Evolutionary conservation across 1,140 invertebrate genomes (phyloP), one percentile per base, ranked within the genome.

Genomic region (Ceratina australensis): DNA sequence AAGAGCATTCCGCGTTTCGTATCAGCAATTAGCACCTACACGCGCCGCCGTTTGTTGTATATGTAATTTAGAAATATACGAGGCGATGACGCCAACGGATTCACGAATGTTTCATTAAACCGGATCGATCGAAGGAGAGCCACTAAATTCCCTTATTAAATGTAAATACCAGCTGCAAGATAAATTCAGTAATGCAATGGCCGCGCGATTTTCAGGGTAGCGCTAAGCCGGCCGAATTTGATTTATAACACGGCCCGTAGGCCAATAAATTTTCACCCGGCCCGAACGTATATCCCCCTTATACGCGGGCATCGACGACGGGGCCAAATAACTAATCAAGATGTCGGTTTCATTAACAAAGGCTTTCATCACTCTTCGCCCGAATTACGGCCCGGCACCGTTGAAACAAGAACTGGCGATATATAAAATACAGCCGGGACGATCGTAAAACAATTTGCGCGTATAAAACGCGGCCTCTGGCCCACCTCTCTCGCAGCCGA

Each of bases 271-370:
- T 67, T 57, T 56, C n/a, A n/a, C n/a, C 47, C 54, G 49, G 52
- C 5, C 50, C 52, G 64, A 67, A 49, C 82, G 71, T 76, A 72
- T n/a, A 49, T 33, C 42, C 10, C 16, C 52, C 16, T 18, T 54
- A n/a, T n/a, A 0, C 52, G 3, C 12, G 16, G n/a, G 52, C 52
- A 80, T 80, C 77, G 65, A 76, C 69, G 81, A 67, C 26, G 71
- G 54, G 54, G 54, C 26, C 67, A 84, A 83, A 84, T 84, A 81
- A 84, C 79, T 84, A 84, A 84, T 84, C 81, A 77, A 78, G 82
- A 82, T 80, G 82, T 84, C 78, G 64, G 81, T 83, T 83, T 83
- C 82, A 84, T 84, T 76, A 77, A 72, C 78, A 72, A 54, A 72
- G 33, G 81, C 76, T 78, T 68, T 83, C 76, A 72, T 79, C 82